Conservation (phyloP, 37 sponge, comb jelly and placozoan species). For the Oopsacas minuta region DNA sequence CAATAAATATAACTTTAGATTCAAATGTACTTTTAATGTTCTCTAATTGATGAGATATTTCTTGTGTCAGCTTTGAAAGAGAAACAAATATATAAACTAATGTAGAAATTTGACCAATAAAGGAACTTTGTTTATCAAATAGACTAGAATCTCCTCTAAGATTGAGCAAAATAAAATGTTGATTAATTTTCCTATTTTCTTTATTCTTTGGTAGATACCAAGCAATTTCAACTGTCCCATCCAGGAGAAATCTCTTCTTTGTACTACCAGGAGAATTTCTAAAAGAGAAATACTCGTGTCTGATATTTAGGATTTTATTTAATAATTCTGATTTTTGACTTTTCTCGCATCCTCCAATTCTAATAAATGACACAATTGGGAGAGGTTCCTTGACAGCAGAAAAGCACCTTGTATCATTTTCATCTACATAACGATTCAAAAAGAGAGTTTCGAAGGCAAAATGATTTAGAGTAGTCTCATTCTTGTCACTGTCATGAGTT, state of each 20-base stretch:
- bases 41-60: neutral
- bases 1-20: neutral
- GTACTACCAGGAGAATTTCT: slow-evolving; percentile 19
- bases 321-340: slow-evolving; percentile 25
- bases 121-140: slow-evolving; percentile 10
- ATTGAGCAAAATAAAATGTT: slow-evolving; percentile 18
- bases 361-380: slow-evolving; percentile 32
- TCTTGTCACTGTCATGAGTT: neutral
- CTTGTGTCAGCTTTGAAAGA: neutral
- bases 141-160: slow-evolving; percentile 25
- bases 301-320: neutral
- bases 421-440: neutral
- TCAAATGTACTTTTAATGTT: neutral
- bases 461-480: neutral
- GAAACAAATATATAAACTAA: neutral
- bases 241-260: neutral
- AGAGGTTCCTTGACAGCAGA: neutral
- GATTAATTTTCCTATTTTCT: neutral
- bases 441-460: slow-evolving; percentile 24
- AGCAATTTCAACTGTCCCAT: slow-evolving; percentile 25
- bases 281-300: slow-evolving; percentile 21
- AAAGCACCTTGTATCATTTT: neutral
- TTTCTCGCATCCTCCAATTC: slow-evolving; percentile 14
- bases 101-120: slow-evolving; percentile 8
- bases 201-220: slow-evolving; percentile 23